phyloP scores from a whole-genome alignment of 2,113 vertebrate genomes.

The Podocnemis expansa region DNA sequence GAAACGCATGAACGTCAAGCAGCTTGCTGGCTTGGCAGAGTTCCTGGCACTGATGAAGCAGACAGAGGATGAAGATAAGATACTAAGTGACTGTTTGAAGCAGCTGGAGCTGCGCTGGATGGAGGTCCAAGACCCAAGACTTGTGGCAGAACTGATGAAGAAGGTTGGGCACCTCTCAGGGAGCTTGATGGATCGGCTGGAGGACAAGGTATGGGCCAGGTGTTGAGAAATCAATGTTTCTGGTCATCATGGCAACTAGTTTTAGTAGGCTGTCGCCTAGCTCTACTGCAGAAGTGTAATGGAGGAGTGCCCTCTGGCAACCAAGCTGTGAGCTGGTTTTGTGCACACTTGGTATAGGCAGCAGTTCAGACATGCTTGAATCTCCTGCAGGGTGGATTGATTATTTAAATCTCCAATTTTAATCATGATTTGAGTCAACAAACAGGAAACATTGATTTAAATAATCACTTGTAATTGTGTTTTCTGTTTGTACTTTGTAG shows the following conservation, averaged over 20 bases:
- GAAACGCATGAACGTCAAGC: constrained; percentile 80
- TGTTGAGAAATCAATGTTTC: too few species aligned
- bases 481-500: background rate
- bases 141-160: constrained; percentile 75
- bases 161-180: constrained; percentile 75
- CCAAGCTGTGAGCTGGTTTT: too few species aligned
- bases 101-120: constrained; percentile 93
- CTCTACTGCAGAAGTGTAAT: too few species aligned
- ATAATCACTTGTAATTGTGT: background rate
- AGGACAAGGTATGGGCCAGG: constrained; percentile 97
- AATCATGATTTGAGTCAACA: background rate
- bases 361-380: accelerated
- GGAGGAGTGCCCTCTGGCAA: too few species aligned
- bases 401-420: background rate
- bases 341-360: constrained; percentile 82
- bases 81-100: constrained; percentile 79
- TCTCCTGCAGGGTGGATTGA: background rate
- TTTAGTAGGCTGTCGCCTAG: too few species aligned
- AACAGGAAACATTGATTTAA: too few species aligned
- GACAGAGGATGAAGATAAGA: background rate
- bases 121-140: constrained; percentile 81
- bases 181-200: constrained; percentile 83
- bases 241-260: too few species aligned
- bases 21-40: constrained; percentile 74
- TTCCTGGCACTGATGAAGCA: background rate